Evolutionary conservation across 2,888 invertebrate genomes (phyloP).

Genomic region (Polydrusus tereticollis): DNA sequence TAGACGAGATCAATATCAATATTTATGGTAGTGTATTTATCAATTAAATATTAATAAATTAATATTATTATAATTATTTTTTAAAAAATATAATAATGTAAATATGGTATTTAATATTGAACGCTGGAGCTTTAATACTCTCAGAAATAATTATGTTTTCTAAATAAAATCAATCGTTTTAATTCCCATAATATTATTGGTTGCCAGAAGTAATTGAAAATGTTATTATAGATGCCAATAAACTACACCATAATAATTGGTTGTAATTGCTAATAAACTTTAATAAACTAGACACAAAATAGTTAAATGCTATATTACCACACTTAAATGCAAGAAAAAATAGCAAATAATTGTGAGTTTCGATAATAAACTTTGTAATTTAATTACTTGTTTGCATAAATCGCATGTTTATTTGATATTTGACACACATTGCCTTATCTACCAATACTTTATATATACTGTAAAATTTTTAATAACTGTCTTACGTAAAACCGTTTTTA

Average conservation of each 20-base stretch:
- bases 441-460: not conserved
- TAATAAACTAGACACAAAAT: slow-evolving; percentile 9
- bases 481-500: too few species aligned
- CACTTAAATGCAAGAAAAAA: not conserved
- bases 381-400: slow-evolving; percentile 7
- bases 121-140: too few species aligned
- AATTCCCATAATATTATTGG: not conserved
- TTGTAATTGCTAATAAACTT: not conserved
- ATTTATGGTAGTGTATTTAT: too few species aligned
- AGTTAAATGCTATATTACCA: not conserved
- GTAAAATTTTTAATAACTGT: too few species aligned
- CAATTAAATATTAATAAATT: too few species aligned
- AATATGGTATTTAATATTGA: too few species aligned
- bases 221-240: not conserved
- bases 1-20: too few species aligned
- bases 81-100: too few species aligned
- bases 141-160: not conserved
- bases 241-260: not conserved
- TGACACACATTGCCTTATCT: slow-evolving; percentile 5
- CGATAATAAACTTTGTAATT: slow-evolving; percentile 1
- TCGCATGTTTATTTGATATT: not conserved
- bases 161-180: not conserved
- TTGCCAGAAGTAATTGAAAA: not conserved
- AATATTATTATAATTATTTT: too few species aligned
- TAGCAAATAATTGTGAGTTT: not conserved